These are phyloP conservation scores for Poecilia gillii DNA, from an alignment of 2,797 vertebrate genomes.

Conservation along the genomic window DNA sequence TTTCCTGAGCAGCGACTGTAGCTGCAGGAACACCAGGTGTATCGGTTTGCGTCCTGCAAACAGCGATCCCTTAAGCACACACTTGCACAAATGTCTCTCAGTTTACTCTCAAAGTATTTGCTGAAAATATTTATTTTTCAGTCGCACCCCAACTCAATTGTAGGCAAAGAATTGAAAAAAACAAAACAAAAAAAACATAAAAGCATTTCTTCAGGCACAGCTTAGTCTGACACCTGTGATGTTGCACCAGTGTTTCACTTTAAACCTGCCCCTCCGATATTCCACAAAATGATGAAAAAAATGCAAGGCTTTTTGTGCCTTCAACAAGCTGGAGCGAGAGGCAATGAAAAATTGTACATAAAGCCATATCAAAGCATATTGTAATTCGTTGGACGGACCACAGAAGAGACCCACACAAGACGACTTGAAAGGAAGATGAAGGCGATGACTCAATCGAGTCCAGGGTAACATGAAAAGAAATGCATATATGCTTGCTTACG, in stretches of 20 bases:
- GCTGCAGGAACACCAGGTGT: slow-evolving; percentile 54
- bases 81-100: slow-evolving; percentile 16
- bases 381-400: slow-evolving; percentile 50
- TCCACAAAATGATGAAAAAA: slow-evolving; percentile 46
- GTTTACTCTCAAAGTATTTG: slow-evolving; percentile 44
- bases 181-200: slow-evolving; percentile 45
- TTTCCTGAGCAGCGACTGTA: slow-evolving; percentile 35
- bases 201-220: slow-evolving; percentile 45
- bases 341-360: slow-evolving; percentile 45
- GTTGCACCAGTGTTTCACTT: slow-evolving; percentile 44
- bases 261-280: slow-evolving; percentile 27
- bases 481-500: slow-evolving; percentile 30
- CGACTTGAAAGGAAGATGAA: slow-evolving; percentile 70
- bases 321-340: slow-evolving; percentile 38
- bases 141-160: slow-evolving; percentile 30
- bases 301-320: slow-evolving; percentile 30
- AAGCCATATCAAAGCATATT: slow-evolving; percentile 65
- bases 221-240: slow-evolving; percentile 46
- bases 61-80: slow-evolving; percentile 14
- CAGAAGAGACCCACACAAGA: slow-evolving; percentile 61
- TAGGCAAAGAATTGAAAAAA: slow-evolving; percentile 29
- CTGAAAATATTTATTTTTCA: slow-evolving; percentile 45
- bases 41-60: slow-evolving; percentile 19
- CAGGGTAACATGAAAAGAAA: slow-evolving; percentile 54
- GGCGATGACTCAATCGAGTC: slow-evolving; percentile 70